A percentile compares a stretch with the other conserved stretches of the same genome.
These are phyloP conservation scores for Carterocephalus palaemon DNA, from an alignment of 2,888 invertebrate species.

Conservation along the genomic window DNA sequence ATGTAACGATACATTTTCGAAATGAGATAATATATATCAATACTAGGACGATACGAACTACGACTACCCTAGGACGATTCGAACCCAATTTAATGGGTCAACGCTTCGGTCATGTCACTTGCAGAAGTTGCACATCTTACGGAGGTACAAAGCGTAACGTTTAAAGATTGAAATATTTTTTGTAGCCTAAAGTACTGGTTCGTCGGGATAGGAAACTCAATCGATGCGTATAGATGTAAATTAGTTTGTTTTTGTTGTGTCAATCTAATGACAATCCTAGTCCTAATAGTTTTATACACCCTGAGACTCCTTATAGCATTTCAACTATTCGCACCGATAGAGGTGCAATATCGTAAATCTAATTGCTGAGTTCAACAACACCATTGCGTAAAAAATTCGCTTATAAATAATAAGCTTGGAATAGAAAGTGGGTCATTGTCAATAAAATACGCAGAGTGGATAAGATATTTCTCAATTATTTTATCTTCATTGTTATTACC, in stretches of 20 bases:
- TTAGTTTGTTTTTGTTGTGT: constrained; percentile 44
- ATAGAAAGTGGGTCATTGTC: constrained; percentile 65
- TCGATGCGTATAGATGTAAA: constrained; percentile 40
- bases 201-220: constrained; percentile 59
- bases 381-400: constrained; percentile 26
- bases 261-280: constrained; percentile 25
- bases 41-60: too few species aligned
- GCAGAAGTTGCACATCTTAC: constrained; percentile 36
- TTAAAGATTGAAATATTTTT: constrained; percentile 47
- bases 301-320: too few species aligned
- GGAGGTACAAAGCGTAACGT: constrained; percentile 46
- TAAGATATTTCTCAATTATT: constrained; percentile 20
- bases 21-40: too few species aligned
- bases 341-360: constrained; percentile 7
- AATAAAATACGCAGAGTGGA: constrained; percentile 20
- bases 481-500: constrained; percentile 12
- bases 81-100: constrained; percentile 60
- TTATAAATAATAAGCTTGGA: constrained; percentile 40
- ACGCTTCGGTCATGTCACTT: constrained; percentile 47
- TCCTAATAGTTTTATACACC: constrained; percentile 14
- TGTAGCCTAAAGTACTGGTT: constrained; percentile 29
- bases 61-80: too few species aligned
- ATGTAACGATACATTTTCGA: too few species aligned
- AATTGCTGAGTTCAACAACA: constrained; percentile 9
- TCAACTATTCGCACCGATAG: constrained; percentile 1